A percentile compares a stretch with the other conserved stretches of the same genome.
Evolutionary conservation across 2,113 vertebrate species (phyloP).

Genomic region (Seriola dumerili): DNA sequence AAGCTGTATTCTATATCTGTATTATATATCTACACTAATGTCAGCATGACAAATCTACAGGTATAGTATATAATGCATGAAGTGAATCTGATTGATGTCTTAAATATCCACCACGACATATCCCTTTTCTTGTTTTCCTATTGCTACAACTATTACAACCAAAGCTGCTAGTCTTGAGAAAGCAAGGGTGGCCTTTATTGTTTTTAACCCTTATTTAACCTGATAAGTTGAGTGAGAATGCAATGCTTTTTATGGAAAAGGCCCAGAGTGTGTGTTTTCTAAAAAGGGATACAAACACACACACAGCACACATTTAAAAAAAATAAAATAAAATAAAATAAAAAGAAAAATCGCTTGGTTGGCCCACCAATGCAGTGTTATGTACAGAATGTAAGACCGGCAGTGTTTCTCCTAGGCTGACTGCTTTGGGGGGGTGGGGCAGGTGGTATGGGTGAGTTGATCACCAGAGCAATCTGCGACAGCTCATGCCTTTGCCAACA

Average conservation of each 20-base stretch:
- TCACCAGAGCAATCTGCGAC: too few relatives aligned
- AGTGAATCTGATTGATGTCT: slow-evolving; percentile 1
- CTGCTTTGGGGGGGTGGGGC: too few relatives aligned
- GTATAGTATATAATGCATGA: neutral
- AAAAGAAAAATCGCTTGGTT: too few relatives aligned
- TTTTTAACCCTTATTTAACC: slow-evolving; percentile 16
- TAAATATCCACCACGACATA: neutral
- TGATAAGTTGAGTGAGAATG: slow-evolving; percentile 25
- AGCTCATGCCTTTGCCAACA: too few relatives aligned
- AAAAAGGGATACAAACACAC: slow-evolving; percentile 5
- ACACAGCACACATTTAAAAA: neutral
- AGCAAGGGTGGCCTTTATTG: neutral
- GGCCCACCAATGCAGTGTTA: neutral
- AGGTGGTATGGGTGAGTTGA: too few relatives aligned
- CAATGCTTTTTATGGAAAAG: slow-evolving; percentile 7
- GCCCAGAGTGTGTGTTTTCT: neutral
- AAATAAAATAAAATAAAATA: neutral
- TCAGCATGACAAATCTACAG: neutral
- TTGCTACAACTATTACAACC: neutral
- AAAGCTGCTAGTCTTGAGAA: neutral
- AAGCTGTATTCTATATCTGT: neutral
- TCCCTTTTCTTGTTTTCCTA: neutral
- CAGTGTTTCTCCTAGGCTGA: too few relatives aligned
- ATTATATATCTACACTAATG: neutral
- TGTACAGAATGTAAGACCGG: too few relatives aligned